A percentile compares a stretch with the other conserved stretches of the same genome.
Conservation (phyloP, 2,888 invertebrate genomes). For the Nomada fucata region DNA sequence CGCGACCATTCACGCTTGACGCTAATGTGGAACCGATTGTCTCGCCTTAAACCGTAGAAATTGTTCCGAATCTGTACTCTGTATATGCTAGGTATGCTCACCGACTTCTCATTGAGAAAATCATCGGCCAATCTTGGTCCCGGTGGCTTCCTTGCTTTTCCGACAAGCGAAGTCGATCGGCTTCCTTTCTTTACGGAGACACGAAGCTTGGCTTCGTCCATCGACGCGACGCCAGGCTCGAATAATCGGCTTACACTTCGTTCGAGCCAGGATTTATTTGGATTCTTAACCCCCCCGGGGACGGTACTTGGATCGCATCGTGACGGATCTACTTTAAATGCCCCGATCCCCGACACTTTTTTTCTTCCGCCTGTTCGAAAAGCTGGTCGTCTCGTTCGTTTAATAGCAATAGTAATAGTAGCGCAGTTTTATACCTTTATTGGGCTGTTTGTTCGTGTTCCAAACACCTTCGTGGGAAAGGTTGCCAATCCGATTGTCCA, state of each 20-base stretch:
- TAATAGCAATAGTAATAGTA: slow-evolving; percentile 15
- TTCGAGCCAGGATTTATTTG: slow-evolving; percentile 58
- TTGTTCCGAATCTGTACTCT: neutral
- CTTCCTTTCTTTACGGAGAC: slow-evolving; percentile 49
- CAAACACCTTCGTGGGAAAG: slow-evolving; percentile 2
- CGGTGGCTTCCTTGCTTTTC: slow-evolving; percentile 49
- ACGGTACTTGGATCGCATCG: slow-evolving; percentile 33
- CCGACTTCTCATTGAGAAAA: slow-evolving; percentile 22
- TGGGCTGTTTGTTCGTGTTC: slow-evolving; percentile 32
- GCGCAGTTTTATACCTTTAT: slow-evolving; percentile 50
- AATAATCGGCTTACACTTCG: slow-evolving; percentile 57
- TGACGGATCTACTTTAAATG: slow-evolving; percentile 49
- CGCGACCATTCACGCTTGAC: no score
- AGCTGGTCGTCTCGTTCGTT: slow-evolving; percentile 19
- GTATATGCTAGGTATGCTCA: no score
- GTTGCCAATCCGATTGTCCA: slow-evolving; percentile 20
- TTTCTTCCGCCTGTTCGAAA: neutral
- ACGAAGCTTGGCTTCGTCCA: slow-evolving; percentile 23
- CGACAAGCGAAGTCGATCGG: slow-evolving; percentile 21
- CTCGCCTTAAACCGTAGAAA: no score
- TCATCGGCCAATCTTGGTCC: slow-evolving; percentile 34
- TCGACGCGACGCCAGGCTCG: slow-evolving; percentile 24
- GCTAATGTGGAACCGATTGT: no score
- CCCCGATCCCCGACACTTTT: slow-evolving; percentile 24
- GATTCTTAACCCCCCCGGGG: slow-evolving; percentile 56